Evolutionary conservation across 2,797 vertebrate species (phyloP), one percentile per base, ranked within the genome.

Genomic region (Ibycter americanus): DNA sequence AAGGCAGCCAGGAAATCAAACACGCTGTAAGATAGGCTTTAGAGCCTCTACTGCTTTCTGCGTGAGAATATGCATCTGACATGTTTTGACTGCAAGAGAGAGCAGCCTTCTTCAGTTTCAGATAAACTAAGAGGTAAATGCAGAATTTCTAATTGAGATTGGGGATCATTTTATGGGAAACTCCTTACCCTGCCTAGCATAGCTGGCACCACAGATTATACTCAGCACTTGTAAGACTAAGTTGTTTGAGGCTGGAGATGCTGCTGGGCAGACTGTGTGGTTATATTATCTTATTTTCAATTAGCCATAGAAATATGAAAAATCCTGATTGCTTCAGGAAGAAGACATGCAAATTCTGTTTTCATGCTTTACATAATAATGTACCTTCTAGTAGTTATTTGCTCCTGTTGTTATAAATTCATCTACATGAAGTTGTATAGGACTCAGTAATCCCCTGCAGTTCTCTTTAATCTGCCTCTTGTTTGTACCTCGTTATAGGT

Each of bases 1-100:
- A 98, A 97, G 97, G 98, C 95, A 98, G 98, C 98, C 98, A 98
- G 97, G 97, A 98, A 98, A 98, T 98, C 98, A 98, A 97, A 97
- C 94, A 96, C 14, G 6, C 94, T 96, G 72, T 46, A 47, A 63
- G 94, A 90, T 32, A 76, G 93, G 93, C 82, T 97, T 49, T 79
- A 93, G 89, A 89, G 31, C 81, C 84, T 93, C 70, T 62, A 40
- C 86, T 92, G 95, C 88, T 89, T 88, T 92, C 77, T 77, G 87
- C 27, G 66, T 31, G 76, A 63, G 71, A 88, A 84, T 55, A 55
- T 20, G 81, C 90, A 9, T 6, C 15, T 74, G 97, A 90, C 96
- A 95, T 34, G 96, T 90, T 96, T 96, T 94, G 98, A 88, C 96
- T 96, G 89, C 78, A 85, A 74, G 82, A 76, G 4, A 42, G 87